Percentiles rank a stretch among this genome's conserved stretches.
Evolutionary conservation across 1,140 invertebrate species (phyloP).

Genomic region (Muscidifurax raptorellus): DNA sequence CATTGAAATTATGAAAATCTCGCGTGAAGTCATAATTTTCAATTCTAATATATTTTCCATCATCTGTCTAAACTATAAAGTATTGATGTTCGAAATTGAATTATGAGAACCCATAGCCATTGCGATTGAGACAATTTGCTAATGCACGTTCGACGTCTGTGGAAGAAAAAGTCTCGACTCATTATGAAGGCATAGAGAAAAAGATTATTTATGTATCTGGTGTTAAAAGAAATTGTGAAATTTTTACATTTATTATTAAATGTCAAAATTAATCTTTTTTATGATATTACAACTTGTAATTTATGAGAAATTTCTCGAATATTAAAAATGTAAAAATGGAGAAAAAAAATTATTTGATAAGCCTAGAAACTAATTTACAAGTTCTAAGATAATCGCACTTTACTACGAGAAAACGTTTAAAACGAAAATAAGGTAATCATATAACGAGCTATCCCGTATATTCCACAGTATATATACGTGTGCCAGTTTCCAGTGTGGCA

Average conservation of each 20-base stretch:
- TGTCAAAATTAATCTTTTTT: neutral
- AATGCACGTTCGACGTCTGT: neutral
- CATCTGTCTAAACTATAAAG: no score
- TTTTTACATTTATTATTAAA: neutral
- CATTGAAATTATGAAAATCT: no score
- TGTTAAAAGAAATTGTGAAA: neutral
- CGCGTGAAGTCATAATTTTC: no score
- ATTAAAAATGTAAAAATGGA: neutral
- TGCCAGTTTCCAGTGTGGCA: neutral
- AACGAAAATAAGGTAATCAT: neutral
- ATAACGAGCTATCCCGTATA: neutral
- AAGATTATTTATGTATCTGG: conserved; percentile 14
- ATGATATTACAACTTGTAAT: neutral
- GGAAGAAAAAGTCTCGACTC: neutral
- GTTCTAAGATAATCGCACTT: neutral
- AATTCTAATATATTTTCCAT: no score
- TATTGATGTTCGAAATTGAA: neutral
- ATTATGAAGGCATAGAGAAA: neutral
- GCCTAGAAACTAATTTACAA: neutral
- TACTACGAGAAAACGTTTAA: neutral
- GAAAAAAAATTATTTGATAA: conserved; percentile 65
- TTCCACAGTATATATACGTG: neutral
- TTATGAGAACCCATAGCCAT: neutral
- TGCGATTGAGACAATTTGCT: conserved; percentile 46
- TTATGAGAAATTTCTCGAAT: neutral